These are phyloP conservation scores for Chaetodon trifascialis DNA, from an alignment of 2,113 vertebrate species.

Conservation along the genomic window DNA sequence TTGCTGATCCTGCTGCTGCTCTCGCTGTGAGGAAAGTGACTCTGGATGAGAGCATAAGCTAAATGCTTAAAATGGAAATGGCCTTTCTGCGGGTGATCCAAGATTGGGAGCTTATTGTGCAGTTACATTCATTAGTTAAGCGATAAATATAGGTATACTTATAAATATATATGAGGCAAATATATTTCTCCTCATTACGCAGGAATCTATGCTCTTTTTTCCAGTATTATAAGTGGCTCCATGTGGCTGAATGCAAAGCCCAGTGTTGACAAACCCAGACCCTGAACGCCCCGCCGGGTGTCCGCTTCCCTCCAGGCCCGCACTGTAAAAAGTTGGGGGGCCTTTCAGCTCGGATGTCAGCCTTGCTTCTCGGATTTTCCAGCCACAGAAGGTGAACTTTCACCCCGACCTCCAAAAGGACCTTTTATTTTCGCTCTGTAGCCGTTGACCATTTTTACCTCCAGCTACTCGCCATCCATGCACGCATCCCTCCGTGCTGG, in stretches of 20 bases:
- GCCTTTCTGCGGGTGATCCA: neutral
- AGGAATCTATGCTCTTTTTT: neutral
- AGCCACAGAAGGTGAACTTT: constrained; percentile 84
- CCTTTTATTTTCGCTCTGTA: constrained; percentile 68
- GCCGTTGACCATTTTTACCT: constrained; percentile 83
- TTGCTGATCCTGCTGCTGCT: constrained; percentile 36
- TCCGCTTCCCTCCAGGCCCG: constrained; percentile 12
- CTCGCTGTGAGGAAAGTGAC: constrained; percentile 20
- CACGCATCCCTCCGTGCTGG: constrained; percentile 71
- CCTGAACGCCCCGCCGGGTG: constrained; percentile 27
- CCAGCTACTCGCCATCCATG: constrained; percentile 75
- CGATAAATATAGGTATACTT: too few species aligned
- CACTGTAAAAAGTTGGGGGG: constrained; percentile 43
- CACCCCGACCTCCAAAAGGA: constrained; percentile 76
- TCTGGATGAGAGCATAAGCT: constrained; percentile 32
- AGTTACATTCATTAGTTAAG: constrained; percentile 1
- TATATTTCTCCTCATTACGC: constrained; percentile 6
- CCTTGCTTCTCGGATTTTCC: constrained; percentile 68
- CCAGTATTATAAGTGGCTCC: neutral
- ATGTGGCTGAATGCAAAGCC: neutral
- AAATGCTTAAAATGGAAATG: constrained; percentile 39
- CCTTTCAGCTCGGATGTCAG: constrained; percentile 59
- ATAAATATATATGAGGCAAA: too few species aligned
- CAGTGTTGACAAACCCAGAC: neutral
- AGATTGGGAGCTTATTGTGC: constrained; percentile 10